These are phyloP conservation scores for Muscidifurax raptorellus DNA, from an alignment of 1,140 invertebrate genomes.

Conservation along the genomic window DNA sequence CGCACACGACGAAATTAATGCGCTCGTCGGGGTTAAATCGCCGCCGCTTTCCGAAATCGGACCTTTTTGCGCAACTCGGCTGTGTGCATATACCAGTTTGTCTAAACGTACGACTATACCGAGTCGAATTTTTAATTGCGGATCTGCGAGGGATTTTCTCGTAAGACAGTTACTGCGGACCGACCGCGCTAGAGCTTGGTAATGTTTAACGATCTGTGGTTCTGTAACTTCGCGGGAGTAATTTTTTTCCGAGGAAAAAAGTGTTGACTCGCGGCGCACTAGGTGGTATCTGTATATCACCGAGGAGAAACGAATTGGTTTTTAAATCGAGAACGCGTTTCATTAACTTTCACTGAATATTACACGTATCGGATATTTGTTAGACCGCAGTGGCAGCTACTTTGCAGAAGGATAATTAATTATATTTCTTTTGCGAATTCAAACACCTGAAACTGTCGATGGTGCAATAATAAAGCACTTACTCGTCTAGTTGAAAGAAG, in stretches of 20 bases:
- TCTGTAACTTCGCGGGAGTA: background rate
- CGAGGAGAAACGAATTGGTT: background rate
- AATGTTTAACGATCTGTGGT: too few species aligned
- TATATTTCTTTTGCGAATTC: too few species aligned
- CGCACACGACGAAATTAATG: slow-evolving; percentile 23
- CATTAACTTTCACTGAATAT: slow-evolving; percentile 21
- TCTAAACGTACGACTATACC: background rate
- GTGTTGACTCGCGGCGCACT: background rate
- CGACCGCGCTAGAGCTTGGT: background rate
- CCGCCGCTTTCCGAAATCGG: slow-evolving; percentile 12
- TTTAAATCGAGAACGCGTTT: slow-evolving; percentile 4
- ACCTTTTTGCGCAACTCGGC: background rate
- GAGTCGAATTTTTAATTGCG: background rate
- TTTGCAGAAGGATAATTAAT: too few species aligned
- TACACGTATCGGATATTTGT: background rate
- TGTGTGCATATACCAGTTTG: background rate
- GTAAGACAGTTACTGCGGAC: background rate
- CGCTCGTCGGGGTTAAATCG: background rate
- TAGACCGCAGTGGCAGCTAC: too few species aligned
- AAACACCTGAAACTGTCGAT: too few species aligned
- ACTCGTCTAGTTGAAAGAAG: too few species aligned
- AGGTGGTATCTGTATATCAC: background rate
- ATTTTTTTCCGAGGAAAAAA: background rate
- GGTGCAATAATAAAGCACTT: too few species aligned
- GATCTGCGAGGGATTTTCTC: background rate